Base-by-base conservation (phyloP, 2,888 invertebrate genomes). In the Patella caerulea region DNA sequence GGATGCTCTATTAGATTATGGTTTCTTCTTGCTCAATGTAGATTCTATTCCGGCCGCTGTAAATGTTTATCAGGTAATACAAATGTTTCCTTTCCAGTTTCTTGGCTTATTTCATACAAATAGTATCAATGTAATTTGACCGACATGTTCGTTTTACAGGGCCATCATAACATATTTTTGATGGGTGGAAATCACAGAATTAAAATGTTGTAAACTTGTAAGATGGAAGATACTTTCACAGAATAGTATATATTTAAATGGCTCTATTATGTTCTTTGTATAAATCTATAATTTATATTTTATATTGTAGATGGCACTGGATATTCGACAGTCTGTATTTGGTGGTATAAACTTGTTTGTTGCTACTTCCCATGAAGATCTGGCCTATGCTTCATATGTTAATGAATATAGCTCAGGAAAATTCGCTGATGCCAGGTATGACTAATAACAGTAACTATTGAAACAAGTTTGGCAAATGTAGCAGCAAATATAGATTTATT, bases 361-460 rank as follows among this genome's bases (percentile, higher is more conserved):
- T 84, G 98, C 97, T 0, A 94, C 96, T 53, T 96, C 96, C 53
- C 96, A 96, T 91, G 97, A 98, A 92, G 97, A 98, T 93, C 93
- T 98, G 71, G 97, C 97, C 0, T 98, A 98, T 92, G 97, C 97
- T 72, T 94, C 96, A 15, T 98, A 98, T 91, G 97, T 97, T 72
- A 94, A 95, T 78, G 97, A 98, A 92, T 98, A 98, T 92, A 96
- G 95, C 87, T 95, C 96, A 0, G 97, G 97, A 0, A 94, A 95
- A 84, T 98, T 98, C 92, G 94, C 94, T 87, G 94, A 94, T 91
- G 97, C 97, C 52, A 93, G 93, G 95, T 94, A 91, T 92, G 89
- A 84, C 56, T 19, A 9, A n/a, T 19, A 19, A 52, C 11, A 52
- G 24, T n/a, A 17, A 17, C 24, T 70, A 71, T 19, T 19, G 14